Conservation (phyloP, 2,888 invertebrate species). For the Eristalis intricaria region DNA sequence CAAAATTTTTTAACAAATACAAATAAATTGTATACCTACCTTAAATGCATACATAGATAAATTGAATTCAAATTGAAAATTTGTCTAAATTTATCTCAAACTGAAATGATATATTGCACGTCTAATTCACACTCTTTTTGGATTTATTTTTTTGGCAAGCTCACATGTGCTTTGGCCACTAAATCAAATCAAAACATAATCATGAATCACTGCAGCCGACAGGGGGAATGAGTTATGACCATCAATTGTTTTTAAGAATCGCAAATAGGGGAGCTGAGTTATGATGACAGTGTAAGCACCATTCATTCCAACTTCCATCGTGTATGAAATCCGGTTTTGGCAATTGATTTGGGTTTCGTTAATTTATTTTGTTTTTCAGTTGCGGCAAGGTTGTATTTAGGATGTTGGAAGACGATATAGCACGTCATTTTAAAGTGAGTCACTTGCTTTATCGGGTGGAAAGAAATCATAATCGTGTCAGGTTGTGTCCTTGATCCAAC, state of each 20-base stretch:
- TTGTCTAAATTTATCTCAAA: conserved; percentile 33
- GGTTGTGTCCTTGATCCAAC: too few relatives aligned
- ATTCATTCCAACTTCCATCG: conserved; percentile 56
- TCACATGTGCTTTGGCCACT: conserved; percentile 64
- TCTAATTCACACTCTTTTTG: conserved; percentile 37
- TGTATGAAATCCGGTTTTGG: conserved; percentile 44
- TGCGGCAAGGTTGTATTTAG: background rate
- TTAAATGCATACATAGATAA: background rate
- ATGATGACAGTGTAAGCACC: conserved; percentile 63
- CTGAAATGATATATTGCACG: conserved; percentile 34
- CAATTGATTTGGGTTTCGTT: background rate
- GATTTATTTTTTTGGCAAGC: conserved; percentile 40
- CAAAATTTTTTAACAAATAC: too few relatives aligned
- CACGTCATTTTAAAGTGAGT: background rate
- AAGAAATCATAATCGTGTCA: background rate
- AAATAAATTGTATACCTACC: too few relatives aligned
- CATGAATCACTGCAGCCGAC: conserved; percentile 66
- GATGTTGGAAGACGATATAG: too few relatives aligned
- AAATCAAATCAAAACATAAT: conserved; percentile 68
- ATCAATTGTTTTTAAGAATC: conserved; percentile 67
- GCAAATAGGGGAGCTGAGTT: conserved; percentile 60
- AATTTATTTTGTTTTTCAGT: background rate
- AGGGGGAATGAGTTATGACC: conserved; percentile 58
- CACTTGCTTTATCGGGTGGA: background rate
- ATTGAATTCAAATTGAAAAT: background rate